phyloP scores from a whole-genome alignment of 2,797 vertebrate species.

The Linurgus olivaceus region DNA sequence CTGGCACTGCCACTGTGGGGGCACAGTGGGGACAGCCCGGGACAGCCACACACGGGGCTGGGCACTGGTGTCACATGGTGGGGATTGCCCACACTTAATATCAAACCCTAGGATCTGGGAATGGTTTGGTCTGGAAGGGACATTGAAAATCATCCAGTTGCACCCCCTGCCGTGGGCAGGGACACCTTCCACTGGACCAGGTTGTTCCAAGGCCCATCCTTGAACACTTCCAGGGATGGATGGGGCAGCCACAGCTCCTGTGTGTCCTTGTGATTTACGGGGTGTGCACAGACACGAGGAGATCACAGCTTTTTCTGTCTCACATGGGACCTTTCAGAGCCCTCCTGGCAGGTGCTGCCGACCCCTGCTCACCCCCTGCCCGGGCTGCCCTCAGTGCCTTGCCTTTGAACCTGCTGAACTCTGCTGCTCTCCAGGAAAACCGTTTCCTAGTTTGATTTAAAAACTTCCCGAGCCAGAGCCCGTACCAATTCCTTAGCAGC shows the following conservation, averaged over 20 bases:
- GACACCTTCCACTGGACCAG: neutral
- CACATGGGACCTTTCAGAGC: rapidly evolving
- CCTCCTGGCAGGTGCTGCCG: rapidly evolving
- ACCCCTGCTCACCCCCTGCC: too few species aligned
- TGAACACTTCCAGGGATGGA: neutral
- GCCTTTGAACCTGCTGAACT: neutral
- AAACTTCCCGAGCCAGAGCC: neutral
- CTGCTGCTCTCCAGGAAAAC: neutral
- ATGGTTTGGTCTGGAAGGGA: neutral
- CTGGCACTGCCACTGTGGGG: rapidly evolving
- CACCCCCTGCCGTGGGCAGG: neutral
- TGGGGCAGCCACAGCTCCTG: neutral
- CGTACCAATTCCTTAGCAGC: neutral
- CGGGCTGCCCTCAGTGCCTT: rapidly evolving
- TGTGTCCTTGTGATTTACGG: rapidly evolving
- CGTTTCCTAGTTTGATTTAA: neutral
- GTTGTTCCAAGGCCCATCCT: neutral
- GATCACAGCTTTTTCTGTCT: rapidly evolving
- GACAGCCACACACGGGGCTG: neutral
- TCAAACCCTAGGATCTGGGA: rapidly evolving
- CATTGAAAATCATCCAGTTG: rapidly evolving
- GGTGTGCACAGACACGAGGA: rapidly evolving
- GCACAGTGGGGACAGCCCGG: rapidly evolving
- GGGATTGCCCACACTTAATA: rapidly evolving
- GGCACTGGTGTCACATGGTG: rapidly evolving